Evolutionary conservation across 2,113 vertebrate genomes (phyloP).

Genomic region (Gorsachius goisagi): DNA sequence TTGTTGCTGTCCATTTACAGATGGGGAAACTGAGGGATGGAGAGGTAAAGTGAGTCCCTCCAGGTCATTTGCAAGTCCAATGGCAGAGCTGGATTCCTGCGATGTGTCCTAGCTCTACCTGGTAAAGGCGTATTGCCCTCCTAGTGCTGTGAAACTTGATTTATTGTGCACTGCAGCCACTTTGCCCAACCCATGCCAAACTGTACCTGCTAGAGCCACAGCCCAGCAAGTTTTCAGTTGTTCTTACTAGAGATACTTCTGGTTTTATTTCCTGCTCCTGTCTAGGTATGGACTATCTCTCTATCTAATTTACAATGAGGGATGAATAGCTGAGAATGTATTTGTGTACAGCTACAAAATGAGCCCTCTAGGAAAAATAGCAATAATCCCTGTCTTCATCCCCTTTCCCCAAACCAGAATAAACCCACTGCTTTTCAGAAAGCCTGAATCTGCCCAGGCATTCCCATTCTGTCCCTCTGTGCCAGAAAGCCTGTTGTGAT

Average conservation of each 20-base stretch:
- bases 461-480: conserved; percentile 24
- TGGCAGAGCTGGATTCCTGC: background rate
- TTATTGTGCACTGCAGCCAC: background rate
- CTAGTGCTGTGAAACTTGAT: background rate
- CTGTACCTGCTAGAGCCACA: background rate
- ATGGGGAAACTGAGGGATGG: background rate
- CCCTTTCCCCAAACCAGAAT: background rate
- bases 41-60: background rate
- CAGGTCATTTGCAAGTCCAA: background rate
- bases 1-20: background rate
- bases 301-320: background rate
- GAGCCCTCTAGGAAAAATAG: background rate
- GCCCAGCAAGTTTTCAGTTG: background rate
- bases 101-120: background rate
- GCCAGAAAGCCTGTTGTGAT: conserved; percentile 59
- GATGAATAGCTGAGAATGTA: background rate
- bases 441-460: conserved; percentile 3
- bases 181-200: background rate
- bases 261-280: background rate
- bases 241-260: background rate
- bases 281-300: background rate
- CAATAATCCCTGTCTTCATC: background rate
- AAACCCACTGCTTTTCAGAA: conserved; percentile 3
- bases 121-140: background rate
- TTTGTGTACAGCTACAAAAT: background rate